phyloP scores from a whole-genome alignment of 2,113 vertebrate genomes.

The Nibea albiflora region DNA sequence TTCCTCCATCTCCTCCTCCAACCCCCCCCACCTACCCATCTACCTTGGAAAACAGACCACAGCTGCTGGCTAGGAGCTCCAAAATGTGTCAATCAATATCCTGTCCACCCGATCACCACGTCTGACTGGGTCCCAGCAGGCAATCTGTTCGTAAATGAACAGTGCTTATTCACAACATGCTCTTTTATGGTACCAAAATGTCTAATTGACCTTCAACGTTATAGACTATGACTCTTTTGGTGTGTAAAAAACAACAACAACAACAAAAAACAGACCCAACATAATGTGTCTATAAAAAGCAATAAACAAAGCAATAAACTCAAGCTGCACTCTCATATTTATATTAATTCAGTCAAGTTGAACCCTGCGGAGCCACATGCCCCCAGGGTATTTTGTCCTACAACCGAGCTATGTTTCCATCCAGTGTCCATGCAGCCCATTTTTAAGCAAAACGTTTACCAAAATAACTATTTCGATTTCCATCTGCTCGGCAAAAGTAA shows the following conservation, averaged over 20 bases:
- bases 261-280: background rate
- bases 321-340: constrained; percentile 30
- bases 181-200: constrained; percentile 37
- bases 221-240: background rate
- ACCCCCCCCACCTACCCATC: constrained; percentile 18
- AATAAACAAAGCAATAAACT: constrained; percentile 11
- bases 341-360: constrained; percentile 12
- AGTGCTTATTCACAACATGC: constrained; percentile 25
- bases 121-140: constrained; percentile 59
- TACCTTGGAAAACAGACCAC: constrained; percentile 58
- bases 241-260: background rate
- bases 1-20: background rate
- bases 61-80: constrained; percentile 65
- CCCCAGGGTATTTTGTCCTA: background rate
- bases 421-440: background rate
- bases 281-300: constrained; percentile 8
- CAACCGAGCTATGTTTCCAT: constrained; percentile 17
- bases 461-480: constrained; percentile 50
- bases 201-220: constrained; percentile 3
- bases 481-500: constrained; percentile 40
- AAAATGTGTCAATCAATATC: constrained; percentile 75
- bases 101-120: constrained; percentile 51
- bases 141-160: constrained; percentile 30
- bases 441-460: constrained; percentile 22
- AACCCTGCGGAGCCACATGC: constrained; percentile 12